Evolutionary conservation across 64 coral and sea anemone genomes (phyloP), one percentile per base, ranked within the genome.

Genomic region (Astreopora myriophthalma): DNA sequence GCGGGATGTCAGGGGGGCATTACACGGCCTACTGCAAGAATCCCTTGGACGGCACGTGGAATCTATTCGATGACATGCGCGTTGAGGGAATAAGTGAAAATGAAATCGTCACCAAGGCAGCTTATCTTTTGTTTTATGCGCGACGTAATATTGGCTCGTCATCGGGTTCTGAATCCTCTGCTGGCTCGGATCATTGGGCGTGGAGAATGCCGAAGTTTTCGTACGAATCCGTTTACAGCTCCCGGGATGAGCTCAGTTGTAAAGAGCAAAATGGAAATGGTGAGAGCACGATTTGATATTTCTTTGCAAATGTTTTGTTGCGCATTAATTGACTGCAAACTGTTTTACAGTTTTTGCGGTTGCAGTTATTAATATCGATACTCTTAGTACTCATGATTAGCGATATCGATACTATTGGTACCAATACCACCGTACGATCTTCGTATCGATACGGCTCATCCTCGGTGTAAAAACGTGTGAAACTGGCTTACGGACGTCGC

Each of bases 11-110:
- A 58, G 95, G 95, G 8, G 95, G 95, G 0, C 95, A 97, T 29
- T 97, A 97, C 73, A 97, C 95, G 34, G 95, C 95, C 9, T 94
- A 90, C 87, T 97, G 95, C 72, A 93, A 91, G 73, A 97, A 97
- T 73, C 95, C 95, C 48, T 85, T 91, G 13, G 95, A 97, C 74
- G 64, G 61, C 20, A 66, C 93, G 14, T 97, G 95, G 95, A 86
- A 80, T 22, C 23, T 97, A 67, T 97, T 90, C 82, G 95, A 97
- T 55, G 95, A 97, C 62, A 97, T 88, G 29, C 84, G 84, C 17
- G 95, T 97, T 7, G 87, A 97, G 13, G 75, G 85, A 70, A 69
- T 91, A 27, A 91, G 28, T 11, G 61, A 85, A 42, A 34, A 73
- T 8, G 39, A 85, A 48, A 88, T 97, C 13, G 55, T 60, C 48